Evolutionary conservation across 2,797 vertebrate genomes (phyloP), one percentile per base, ranked within the genome.

Genomic region (Neomorphus geoffroyi): DNA sequence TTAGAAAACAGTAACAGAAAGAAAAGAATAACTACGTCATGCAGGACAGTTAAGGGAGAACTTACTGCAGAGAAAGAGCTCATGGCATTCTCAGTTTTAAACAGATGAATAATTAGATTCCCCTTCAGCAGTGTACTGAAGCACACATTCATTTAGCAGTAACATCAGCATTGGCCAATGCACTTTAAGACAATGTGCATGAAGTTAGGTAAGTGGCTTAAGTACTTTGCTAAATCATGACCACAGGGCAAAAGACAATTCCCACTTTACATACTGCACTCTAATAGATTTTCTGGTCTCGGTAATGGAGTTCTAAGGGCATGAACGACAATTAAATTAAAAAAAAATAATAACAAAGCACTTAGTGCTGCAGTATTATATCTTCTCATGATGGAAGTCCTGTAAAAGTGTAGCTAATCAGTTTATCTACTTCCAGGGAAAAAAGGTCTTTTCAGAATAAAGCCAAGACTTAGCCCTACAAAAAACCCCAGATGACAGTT

Each of bases 241-340:
- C 88, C 78, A 66, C 26, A 37, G 72, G 82, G 81, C 81, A 89
- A 90, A 61, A 95, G 54, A 64, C 81, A 88, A 81, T 91, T 96
- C 89, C 78, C 79, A 60, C 54, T 88, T 93, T 81, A 84, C 56
- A 86, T 72, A 81, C 43, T 13, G 9, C 39, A n/a, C 73, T 88
- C 87, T 96, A 97, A 96, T 81, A 87, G 96, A 85, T 79, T 95
- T 93, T 90, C 81, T 94, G 81, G 65, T 90, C 61, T 95, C 69
- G 41, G 18, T 92, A 96, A 94, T 96, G 85, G 91, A 79, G 91
- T 90, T 83, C 57, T 83, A 70, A 93, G 39, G 70, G 46, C 71
- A 86, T 58, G 73, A 90, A 93, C 79, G 87, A 56, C 75, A 95
- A 95, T 86, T 80, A 93, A 79, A 90, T 92, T 41, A 19, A 56